These are phyloP conservation scores for Epinephelus moara DNA, from an alignment of 2,113 vertebrate species.

Conservation along the genomic window DNA sequence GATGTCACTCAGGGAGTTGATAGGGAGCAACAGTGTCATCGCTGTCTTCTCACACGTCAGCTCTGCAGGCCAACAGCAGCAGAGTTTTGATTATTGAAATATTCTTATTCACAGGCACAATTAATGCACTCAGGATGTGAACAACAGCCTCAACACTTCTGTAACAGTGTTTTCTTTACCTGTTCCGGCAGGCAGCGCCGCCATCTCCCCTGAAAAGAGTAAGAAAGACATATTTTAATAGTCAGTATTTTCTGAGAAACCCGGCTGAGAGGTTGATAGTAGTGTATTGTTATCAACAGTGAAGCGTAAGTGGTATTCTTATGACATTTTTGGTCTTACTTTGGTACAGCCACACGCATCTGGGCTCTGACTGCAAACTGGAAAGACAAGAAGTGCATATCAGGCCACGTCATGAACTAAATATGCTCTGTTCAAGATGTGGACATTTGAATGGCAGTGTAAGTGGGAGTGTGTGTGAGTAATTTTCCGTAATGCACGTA, in stretches of 20 bases:
- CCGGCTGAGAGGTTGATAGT: not conserved
- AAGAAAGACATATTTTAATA: conserved; percentile 11
- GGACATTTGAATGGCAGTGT: not conserved
- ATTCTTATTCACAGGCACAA: not conserved
- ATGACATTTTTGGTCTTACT: conserved; percentile 71
- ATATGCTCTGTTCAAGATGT: not conserved
- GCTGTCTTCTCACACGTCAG: conserved; percentile 67
- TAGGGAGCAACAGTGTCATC: conserved; percentile 79
- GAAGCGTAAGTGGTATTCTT: not conserved
- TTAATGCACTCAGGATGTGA: fast-evolving
- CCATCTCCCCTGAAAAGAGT: conserved; percentile 69
- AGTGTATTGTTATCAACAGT: not conserved
- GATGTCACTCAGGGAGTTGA: conserved; percentile 63
- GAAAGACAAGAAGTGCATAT: conserved; percentile 48
- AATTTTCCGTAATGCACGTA: not conserved
- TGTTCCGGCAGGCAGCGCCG: conserved; percentile 75
- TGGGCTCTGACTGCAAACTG: conserved; percentile 81
- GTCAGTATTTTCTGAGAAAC: not conserved
- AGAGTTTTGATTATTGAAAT: not conserved
- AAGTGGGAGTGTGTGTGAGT: not conserved
- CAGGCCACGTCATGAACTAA: not conserved
- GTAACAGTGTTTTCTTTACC: conserved; percentile 46
- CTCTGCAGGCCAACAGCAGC: conserved; percentile 58
- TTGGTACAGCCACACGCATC: conserved; percentile 83
- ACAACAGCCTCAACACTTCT: not conserved